These are phyloP conservation scores for Drosophila oshimai DNA, from an alignment of 1,140 invertebrate species.

Conservation along the genomic window DNA sequence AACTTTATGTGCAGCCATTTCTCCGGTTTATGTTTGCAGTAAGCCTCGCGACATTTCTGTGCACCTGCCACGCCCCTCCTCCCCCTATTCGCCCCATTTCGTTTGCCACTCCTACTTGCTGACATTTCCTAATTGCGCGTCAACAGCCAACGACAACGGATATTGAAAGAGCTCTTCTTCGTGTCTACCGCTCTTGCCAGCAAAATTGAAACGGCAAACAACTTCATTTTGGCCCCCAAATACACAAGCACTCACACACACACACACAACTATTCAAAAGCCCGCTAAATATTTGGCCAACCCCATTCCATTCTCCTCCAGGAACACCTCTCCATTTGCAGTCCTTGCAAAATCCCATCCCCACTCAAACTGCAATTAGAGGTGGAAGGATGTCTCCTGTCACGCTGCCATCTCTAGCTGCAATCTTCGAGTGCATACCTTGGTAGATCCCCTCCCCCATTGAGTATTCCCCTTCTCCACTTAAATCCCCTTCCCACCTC, in stretches of 20 bases:
- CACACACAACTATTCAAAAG: conserved; percentile 58
- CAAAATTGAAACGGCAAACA: conserved; percentile 70
- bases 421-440: conserved; percentile 48
- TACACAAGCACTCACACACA: not conserved
- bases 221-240: conserved; percentile 54
- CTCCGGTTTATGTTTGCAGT: conserved; percentile 67
- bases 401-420: conserved; percentile 33
- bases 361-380: conserved; percentile 29
- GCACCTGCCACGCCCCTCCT: conserved; percentile 48
- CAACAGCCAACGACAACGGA: conserved; percentile 61
- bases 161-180: conserved; percentile 55
- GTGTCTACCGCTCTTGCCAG: not conserved
- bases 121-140: conserved; percentile 70
- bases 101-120: conserved; percentile 12
- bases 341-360: conserved; percentile 15
- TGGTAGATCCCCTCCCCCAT: not conserved
- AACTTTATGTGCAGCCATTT: conserved; percentile 74
- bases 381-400: conserved; percentile 32
- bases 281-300: conserved; percentile 52
- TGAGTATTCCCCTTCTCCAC: not conserved
- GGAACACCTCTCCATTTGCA: not conserved
- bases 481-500: conserved; percentile 5
- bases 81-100: not conserved
- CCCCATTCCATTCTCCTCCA: not conserved
- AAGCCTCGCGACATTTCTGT: conserved; percentile 57